Evolutionary conservation across 1,140 invertebrate genomes (phyloP).

Genomic region (Hypsibius dujardini): DNA sequence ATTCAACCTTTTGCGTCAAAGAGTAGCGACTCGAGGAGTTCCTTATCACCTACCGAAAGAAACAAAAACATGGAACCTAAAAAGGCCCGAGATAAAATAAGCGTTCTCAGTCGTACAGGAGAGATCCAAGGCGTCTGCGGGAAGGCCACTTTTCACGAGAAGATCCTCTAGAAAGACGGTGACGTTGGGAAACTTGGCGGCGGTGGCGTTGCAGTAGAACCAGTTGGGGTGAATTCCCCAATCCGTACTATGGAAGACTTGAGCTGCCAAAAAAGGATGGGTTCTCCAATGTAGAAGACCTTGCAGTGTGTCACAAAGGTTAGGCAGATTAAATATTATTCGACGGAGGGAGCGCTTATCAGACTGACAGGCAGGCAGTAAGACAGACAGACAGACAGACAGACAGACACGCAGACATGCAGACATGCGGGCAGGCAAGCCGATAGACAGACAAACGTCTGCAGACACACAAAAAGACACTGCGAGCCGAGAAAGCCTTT

Average conservation of each 20-base stretch:
- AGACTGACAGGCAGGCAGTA: no score
- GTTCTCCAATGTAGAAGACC: no score
- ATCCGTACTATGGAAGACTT: conserved; percentile 18
- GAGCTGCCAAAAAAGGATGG: neutral
- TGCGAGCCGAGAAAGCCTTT: no score
- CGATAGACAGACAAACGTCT: no score
- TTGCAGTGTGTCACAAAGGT: no score
- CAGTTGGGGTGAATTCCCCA: conserved; percentile 21
- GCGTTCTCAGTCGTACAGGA: neutral
- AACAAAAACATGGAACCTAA: neutral
- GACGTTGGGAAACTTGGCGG: neutral
- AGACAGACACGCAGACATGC: no score
- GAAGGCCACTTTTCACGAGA: neutral
- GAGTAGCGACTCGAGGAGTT: neutral
- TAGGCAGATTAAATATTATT: no score
- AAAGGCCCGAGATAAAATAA: neutral
- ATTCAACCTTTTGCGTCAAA: neutral
- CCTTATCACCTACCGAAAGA: neutral
- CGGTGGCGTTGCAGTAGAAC: conserved; percentile 19
- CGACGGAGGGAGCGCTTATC: no score
- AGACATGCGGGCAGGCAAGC: no score
- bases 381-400: no score
- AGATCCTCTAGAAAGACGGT: neutral
- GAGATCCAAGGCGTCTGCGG: neutral
- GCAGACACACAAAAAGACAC: no score